phyloP scores from a whole-genome alignment of 2,113 vertebrate species.

The Zapornia atra region DNA sequence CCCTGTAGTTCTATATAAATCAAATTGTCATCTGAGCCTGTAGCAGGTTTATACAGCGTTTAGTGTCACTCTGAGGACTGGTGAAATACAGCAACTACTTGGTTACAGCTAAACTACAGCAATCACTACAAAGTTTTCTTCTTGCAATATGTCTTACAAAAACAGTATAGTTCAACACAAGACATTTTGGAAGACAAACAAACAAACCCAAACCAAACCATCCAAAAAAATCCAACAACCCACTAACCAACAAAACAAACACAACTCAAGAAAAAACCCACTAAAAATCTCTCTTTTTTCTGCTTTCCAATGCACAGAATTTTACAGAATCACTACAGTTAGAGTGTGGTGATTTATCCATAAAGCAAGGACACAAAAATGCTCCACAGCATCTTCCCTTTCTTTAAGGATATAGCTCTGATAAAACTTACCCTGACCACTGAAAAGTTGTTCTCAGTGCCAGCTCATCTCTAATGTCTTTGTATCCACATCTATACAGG shows the following conservation, averaged over 20 bases:
- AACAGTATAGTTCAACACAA: neutral
- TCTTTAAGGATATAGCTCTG: neutral
- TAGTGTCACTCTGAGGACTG: neutral
- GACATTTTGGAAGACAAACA: neutral
- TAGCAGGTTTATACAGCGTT: neutral
- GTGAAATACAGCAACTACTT: neutral
- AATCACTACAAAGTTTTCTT: neutral
- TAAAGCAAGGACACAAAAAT: neutral
- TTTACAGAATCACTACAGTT: neutral
- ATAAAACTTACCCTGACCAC: neutral
- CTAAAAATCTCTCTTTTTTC: neutral
- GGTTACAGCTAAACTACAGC: neutral
- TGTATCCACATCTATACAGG: neutral
- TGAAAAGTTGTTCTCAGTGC: neutral
- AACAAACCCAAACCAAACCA: neutral
- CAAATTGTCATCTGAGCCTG: neutral
- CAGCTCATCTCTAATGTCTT: neutral
- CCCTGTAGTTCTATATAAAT: neutral
- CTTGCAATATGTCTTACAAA: neutral
- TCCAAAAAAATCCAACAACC: no score
- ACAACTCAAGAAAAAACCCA: neutral
- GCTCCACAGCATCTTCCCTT: neutral
- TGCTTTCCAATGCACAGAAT: neutral
- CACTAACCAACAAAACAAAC: no score
- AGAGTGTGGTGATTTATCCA: no score